Conservation (phyloP, 2,797 vertebrate genomes). For the Hemibagrus guttatus region DNA sequence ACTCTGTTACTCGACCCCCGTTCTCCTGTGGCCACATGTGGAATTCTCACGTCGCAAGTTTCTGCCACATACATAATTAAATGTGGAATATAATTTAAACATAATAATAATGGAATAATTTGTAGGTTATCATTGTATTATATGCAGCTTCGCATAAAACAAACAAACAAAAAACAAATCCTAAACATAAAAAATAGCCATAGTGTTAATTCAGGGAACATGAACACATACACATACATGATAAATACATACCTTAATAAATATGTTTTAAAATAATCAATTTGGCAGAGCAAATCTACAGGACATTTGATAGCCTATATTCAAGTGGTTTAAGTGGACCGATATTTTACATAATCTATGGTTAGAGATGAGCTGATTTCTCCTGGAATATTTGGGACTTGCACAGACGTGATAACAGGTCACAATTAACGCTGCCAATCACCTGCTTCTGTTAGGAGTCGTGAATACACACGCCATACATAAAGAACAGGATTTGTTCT, state of each 20-base stretch:
- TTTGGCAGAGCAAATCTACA: not conserved
- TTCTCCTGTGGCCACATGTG: not conserved
- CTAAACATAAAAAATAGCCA: too few species aligned
- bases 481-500: not conserved
- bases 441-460: conserved; percentile 3
- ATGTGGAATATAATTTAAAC: not conserved
- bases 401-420: conserved; percentile 4
- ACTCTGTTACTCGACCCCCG: not conserved
- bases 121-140: not conserved
- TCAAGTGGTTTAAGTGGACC: not conserved
- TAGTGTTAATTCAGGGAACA: not conserved
- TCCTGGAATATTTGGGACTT: not conserved
- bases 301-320: not conserved
- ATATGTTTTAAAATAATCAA: not conserved
- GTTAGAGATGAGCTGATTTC: not conserved
- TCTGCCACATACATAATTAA: not conserved
- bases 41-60: not conserved
- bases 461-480: not conserved
- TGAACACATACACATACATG: too few species aligned
- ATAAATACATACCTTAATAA: not conserved
- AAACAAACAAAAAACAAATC: not conserved
- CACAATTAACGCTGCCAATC: conserved; percentile 1
- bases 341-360: not conserved
- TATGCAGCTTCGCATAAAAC: not conserved
- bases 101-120: not conserved